phyloP scores from a whole-genome alignment of 2,797 vertebrate species.

The Falco naumanni region DNA sequence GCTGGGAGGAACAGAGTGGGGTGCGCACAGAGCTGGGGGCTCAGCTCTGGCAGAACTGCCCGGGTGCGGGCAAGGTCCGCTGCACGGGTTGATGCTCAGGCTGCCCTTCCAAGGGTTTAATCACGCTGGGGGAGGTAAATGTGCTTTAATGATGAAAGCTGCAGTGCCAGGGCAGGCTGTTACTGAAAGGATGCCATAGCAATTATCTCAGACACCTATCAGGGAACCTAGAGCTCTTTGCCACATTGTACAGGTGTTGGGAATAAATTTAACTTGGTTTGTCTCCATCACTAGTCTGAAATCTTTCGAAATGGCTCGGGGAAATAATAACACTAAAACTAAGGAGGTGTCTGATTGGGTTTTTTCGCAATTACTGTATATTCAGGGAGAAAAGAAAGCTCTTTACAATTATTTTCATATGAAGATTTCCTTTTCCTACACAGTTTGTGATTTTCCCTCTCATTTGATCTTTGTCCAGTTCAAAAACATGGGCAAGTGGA shows the following conservation, averaged over 20 bases:
- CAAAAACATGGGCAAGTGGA: not conserved
- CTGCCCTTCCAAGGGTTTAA: not conserved
- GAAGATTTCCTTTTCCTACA: not conserved
- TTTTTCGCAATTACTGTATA: not conserved
- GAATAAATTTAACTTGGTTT: not conserved
- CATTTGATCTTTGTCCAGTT: not conserved
- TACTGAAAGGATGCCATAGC: not conserved
- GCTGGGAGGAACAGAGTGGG: fast-evolving
- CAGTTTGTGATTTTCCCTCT: not conserved
- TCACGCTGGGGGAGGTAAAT: not conserved
- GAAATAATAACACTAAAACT: not conserved
- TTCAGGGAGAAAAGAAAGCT: not conserved
- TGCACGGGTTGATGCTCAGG: fast-evolving
- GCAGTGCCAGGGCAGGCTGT: not conserved
- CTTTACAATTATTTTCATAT: not conserved
- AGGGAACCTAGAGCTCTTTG: not conserved
- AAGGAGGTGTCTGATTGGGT: not conserved
- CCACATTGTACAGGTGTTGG: not conserved
- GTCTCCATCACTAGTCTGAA: not conserved
- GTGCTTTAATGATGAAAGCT: not conserved
- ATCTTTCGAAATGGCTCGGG: not conserved
- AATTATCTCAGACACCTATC: too few species aligned
- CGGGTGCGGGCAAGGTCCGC: not conserved
- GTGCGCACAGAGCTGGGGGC: fast-evolving
- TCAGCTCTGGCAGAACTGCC: not conserved